Conservation (phyloP, 92 coral and sea anemone species). For the Virgularia gustaviana region DNA sequence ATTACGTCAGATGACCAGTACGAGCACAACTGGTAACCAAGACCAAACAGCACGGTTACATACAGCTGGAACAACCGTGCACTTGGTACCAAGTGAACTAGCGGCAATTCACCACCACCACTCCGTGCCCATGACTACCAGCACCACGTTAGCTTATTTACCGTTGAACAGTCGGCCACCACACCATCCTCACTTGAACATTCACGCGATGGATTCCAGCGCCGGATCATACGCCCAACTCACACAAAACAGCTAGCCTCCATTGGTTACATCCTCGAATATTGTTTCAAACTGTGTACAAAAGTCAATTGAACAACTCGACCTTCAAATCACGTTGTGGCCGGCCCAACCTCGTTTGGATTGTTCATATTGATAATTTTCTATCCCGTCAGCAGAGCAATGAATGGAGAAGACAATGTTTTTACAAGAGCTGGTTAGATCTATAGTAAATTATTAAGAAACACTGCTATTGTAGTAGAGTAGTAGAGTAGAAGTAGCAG, state of each 20-base stretch:
- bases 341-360: too few relatives aligned
- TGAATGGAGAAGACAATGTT: neutral
- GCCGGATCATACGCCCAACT: slow-evolving; percentile 25
- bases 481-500: too few relatives aligned
- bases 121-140: slow-evolving; percentile 1
- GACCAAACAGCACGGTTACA: slow-evolving; percentile 14
- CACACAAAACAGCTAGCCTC: slow-evolving; percentile 32
- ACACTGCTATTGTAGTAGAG: too few relatives aligned
- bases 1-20: neutral
- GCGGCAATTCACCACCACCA: neutral
- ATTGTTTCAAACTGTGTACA: too few relatives aligned
- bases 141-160: slow-evolving; percentile 5
- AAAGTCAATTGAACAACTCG: too few relatives aligned
- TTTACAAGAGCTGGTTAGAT: neutral
- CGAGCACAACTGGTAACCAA: too few relatives aligned
- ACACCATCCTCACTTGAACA: neutral
- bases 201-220: slow-evolving; percentile 29
- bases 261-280: too few relatives aligned
- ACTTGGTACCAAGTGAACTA: slow-evolving; percentile 11
- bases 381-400: neutral
- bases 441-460: too few relatives aligned
- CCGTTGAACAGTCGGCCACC: slow-evolving; percentile 10
- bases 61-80: slow-evolving; percentile 12
- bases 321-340: too few relatives aligned
- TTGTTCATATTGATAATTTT: neutral